These are phyloP conservation scores for Trematocara zebra DNA, from an alignment of 2,113 vertebrate species.

Conservation along the genomic window DNA sequence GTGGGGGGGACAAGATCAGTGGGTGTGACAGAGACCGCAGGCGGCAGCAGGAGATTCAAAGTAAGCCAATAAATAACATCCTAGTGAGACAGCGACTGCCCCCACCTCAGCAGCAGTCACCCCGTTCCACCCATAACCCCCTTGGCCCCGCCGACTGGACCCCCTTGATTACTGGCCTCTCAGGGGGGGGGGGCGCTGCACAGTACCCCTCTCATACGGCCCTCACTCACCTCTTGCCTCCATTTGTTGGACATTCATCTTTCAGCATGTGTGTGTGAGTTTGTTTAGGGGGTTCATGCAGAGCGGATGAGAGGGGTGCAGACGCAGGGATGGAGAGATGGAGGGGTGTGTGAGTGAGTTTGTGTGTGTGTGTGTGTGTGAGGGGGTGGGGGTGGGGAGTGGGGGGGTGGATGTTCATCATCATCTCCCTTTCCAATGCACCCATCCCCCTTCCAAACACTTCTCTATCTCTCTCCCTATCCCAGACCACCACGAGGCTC, in stretches of 20 bases:
- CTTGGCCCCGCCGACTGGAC: constrained; percentile 18
- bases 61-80: constrained; percentile 77
- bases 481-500: background rate
- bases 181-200: constrained; percentile 18
- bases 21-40: constrained; percentile 68
- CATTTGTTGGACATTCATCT: constrained; percentile 72
- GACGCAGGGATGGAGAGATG: background rate
- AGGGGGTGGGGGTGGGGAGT: background rate
- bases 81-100: constrained; percentile 59
- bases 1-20: constrained; percentile 70
- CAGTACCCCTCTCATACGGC: constrained; percentile 57
- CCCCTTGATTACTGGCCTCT: constrained; percentile 62
- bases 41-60: constrained; percentile 70
- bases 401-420: constrained; percentile 31
- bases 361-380: background rate
- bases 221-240: constrained; percentile 61
- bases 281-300: constrained; percentile 60
- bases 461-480: background rate
- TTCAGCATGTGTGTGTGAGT: constrained; percentile 64
- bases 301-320: background rate
- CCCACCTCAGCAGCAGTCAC: constrained; percentile 19
- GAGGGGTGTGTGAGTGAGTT: background rate
- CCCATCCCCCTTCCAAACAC: constrained; percentile 21
- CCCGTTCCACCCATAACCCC: constrained; percentile 20
- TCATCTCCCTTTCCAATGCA: background rate